A percentile compares a stretch with the other conserved stretches of the same genome.
Evolutionary conservation across 92 coral and sea anemone species (phyloP).

Genomic region (Paramuricea clavata): DNA sequence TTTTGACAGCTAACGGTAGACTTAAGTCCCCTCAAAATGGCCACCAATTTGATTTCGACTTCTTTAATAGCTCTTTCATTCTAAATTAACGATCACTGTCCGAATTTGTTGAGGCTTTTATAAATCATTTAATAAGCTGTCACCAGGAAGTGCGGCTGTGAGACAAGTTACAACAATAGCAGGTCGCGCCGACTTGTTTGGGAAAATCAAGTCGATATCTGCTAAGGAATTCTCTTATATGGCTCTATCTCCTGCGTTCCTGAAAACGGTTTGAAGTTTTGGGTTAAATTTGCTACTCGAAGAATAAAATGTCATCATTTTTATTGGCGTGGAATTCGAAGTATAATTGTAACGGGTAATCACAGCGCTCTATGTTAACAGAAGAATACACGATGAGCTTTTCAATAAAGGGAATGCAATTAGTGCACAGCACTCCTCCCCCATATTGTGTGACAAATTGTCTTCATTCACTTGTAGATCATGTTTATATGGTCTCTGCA

Average conservation of each 20-base stretch:
- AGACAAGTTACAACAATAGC: background rate
- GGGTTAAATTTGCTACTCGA: background rate
- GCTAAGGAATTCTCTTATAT: background rate
- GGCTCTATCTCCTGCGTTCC: background rate
- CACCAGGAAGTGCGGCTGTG: background rate
- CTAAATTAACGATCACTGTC: background rate
- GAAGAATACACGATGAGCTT: background rate
- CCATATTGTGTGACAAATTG: background rate
- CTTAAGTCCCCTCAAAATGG: background rate
- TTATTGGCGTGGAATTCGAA: constrained; percentile 70
- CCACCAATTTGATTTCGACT: background rate
- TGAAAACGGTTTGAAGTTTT: background rate
- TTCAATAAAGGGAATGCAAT: constrained; percentile 40
- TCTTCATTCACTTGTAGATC: background rate
- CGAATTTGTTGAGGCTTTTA: background rate
- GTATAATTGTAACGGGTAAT: constrained; percentile 74
- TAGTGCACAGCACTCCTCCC: constrained; percentile 15
- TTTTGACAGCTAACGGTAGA: background rate
- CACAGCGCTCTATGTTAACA: constrained; percentile 71
- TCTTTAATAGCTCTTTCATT: background rate
- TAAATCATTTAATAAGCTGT: background rate
- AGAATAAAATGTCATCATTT: background rate
- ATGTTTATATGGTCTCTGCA: background rate
- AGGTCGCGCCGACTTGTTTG: constrained; percentile 1
- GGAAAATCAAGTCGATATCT: background rate